phyloP scores from a whole-genome alignment of 2,113 vertebrate genomes.

The Tetrax tetrax region DNA sequence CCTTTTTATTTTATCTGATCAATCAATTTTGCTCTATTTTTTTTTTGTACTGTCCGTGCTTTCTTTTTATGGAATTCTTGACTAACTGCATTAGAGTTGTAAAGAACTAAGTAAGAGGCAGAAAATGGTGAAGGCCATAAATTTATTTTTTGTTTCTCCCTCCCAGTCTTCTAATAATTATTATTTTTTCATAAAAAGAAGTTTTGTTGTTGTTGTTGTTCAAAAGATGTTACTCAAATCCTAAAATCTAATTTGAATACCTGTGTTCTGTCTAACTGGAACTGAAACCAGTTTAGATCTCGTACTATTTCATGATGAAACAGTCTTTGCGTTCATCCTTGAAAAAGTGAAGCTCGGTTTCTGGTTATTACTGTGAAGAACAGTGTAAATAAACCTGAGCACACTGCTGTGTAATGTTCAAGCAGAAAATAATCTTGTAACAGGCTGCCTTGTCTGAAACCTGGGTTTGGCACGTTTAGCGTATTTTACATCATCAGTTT shows the following conservation, averaged over 20 bases:
- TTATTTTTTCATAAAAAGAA: not conserved
- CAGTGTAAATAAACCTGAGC: slow-evolving; percentile 17
- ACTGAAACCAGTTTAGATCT: not conserved
- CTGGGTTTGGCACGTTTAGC: slow-evolving; percentile 41
- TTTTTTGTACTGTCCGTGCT: not conserved
- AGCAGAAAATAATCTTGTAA: slow-evolving; percentile 45
- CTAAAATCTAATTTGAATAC: not conserved
- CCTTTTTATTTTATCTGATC: not conserved
- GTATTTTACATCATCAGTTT: slow-evolving; percentile 56
- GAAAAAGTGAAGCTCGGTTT: not conserved
- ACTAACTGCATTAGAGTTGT: not conserved
- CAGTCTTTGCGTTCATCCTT: slow-evolving; percentile 6
- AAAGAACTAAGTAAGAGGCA: not conserved
- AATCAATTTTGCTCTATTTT: not conserved
- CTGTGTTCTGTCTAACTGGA: not conserved
- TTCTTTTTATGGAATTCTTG: not conserved
- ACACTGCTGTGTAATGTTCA: not conserved
- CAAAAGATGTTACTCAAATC: not conserved
- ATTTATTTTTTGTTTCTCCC: not conserved
- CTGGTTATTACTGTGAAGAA: slow-evolving; percentile 27
- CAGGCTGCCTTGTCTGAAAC: slow-evolving; percentile 10
- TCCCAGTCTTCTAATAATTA: not conserved
- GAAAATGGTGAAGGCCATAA: not conserved
- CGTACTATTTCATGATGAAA: not conserved
- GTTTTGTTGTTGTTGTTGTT: not conserved